Conservation (phyloP, 2,797 vertebrate species). For the Geotrypetes seraphini region DNA sequence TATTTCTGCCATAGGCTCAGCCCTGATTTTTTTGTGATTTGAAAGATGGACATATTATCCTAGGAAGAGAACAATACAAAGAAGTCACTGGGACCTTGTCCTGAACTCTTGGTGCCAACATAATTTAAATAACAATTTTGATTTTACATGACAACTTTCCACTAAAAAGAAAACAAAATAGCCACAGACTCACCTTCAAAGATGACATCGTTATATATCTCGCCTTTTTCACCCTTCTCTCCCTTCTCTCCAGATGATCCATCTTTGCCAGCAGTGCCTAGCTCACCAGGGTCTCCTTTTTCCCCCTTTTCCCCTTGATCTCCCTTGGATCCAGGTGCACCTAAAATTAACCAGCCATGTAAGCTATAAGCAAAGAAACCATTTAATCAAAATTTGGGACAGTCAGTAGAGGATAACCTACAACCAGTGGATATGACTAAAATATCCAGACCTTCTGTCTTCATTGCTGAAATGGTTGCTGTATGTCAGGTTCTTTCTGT, state of each 20-base stretch:
- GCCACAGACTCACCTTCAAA: constrained; percentile 55
- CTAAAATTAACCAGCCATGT: constrained; percentile 16
- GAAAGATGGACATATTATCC: neutral
- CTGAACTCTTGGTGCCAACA: too few relatives aligned
- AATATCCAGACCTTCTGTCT: too few relatives aligned
- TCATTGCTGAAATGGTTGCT: too few relatives aligned
- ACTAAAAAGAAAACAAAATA: neutral
- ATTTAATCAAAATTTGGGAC: too few relatives aligned
- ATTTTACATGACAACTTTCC: too few relatives aligned
- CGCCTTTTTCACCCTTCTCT: constrained; percentile 63
- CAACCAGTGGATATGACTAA: too few relatives aligned
- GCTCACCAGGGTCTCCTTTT: constrained; percentile 56
- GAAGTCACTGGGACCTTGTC: too few relatives aligned
- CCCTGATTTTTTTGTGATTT: fast-evolving
- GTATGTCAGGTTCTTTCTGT: too few relatives aligned
- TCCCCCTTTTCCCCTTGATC: constrained; percentile 46
- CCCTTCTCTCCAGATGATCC: constrained; percentile 68
- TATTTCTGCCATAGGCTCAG: neutral
- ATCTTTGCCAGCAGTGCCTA: constrained; percentile 50
- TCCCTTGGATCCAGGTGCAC: constrained; percentile 47
- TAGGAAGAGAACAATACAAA: too few relatives aligned
- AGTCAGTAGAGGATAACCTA: too few relatives aligned
- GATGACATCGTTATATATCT: constrained; percentile 70
- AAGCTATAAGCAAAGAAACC: too few relatives aligned
- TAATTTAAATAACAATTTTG: too few relatives aligned